Evolutionary conservation across 2,888 invertebrate genomes (phyloP).

Genomic region (Mellilla xanthometata): DNA sequence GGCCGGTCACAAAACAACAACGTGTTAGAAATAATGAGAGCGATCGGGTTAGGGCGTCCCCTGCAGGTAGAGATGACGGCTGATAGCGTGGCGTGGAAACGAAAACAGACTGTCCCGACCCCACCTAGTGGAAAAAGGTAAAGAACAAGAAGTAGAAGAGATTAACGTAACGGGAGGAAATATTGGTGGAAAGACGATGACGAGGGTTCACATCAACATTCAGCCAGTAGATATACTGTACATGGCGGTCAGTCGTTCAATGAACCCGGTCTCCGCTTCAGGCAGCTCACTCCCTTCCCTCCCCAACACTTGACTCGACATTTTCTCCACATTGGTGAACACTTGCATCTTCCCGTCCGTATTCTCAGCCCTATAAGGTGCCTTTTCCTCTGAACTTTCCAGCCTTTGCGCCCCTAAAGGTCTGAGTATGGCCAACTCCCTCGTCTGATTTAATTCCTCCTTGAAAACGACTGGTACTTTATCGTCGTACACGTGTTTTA

Average conservation of each 20-base stretch:
- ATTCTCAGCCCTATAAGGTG: slow-evolving; percentile 25
- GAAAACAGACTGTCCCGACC: too few species aligned
- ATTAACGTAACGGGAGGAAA: too few species aligned
- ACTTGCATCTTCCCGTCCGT: slow-evolving; percentile 68
- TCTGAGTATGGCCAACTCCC: slow-evolving; percentile 47
- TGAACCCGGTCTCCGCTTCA: slow-evolving; percentile 55
- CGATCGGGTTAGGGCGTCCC: too few species aligned
- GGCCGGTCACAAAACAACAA: too few species aligned
- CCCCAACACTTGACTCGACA: slow-evolving; percentile 40
- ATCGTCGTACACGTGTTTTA: slow-evolving; percentile 50
- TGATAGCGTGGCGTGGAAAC: too few species aligned
- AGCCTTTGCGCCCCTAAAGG: slow-evolving; percentile 33
- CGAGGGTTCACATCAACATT: too few species aligned
- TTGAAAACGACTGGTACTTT: slow-evolving; percentile 39
- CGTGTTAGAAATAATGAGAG: too few species aligned
- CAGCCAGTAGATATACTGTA: slow-evolving; percentile 62
- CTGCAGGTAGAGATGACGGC: too few species aligned
- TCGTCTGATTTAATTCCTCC: slow-evolving; percentile 28
- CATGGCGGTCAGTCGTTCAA: slow-evolving; percentile 63
- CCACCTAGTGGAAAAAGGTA: too few species aligned
- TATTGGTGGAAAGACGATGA: too few species aligned
- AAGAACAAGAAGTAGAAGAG: too few species aligned
- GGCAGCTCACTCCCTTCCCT: slow-evolving; percentile 52
- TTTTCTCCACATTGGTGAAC: slow-evolving; percentile 61
- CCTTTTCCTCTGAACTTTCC: slow-evolving; percentile 30